A percentile compares a stretch with the other conserved stretches of the same genome.
Evolutionary conservation across 2,888 invertebrate genomes (phyloP).

Genomic region (Byasa hedistus): DNA sequence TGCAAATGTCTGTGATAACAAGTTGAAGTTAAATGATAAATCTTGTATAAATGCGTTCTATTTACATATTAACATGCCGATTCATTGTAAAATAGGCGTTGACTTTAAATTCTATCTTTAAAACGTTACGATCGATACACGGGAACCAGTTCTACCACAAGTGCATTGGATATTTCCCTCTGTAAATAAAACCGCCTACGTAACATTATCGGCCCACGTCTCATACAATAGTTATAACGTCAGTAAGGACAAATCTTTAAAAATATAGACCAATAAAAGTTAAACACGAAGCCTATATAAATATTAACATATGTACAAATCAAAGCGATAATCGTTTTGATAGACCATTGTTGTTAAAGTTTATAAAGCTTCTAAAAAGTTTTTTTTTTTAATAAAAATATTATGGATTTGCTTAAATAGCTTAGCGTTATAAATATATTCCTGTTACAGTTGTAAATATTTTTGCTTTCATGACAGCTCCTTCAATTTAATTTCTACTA

Average conservation of each 20-base stretch:
- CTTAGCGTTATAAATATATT: background rate
- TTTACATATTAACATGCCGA: slow-evolving; percentile 30
- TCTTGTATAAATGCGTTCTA: slow-evolving; percentile 18
- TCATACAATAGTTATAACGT: slow-evolving; percentile 62
- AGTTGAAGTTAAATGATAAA: slow-evolving; percentile 27
- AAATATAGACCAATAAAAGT: slow-evolving; percentile 44
- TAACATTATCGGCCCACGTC: slow-evolving; percentile 59
- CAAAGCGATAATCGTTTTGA: slow-evolving; percentile 16
- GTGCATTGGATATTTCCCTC: slow-evolving; percentile 57
- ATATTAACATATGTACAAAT: slow-evolving; percentile 22
- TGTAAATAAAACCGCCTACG: slow-evolving; percentile 70
- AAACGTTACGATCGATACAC: slow-evolving; percentile 21
- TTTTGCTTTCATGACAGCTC: background rate
- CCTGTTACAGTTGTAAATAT: background rate
- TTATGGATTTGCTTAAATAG: too few relatives aligned
- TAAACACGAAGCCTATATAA: slow-evolving; percentile 13
- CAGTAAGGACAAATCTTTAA: slow-evolving; percentile 58
- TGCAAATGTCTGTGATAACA: slow-evolving; percentile 25
- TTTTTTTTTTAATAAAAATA: background rate
- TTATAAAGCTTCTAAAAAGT: slow-evolving; percentile 10
- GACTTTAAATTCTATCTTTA: slow-evolving; percentile 25
- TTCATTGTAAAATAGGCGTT: slow-evolving; percentile 21
- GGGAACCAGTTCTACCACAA: slow-evolving; percentile 48
- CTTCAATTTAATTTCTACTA: background rate
- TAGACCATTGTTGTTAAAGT: slow-evolving; percentile 11